Percentiles rank a stretch among this genome's conserved stretches.
Evolutionary conservation across 2,888 invertebrate genomes (phyloP).

Genomic region (Stratiomys singularior): DNA sequence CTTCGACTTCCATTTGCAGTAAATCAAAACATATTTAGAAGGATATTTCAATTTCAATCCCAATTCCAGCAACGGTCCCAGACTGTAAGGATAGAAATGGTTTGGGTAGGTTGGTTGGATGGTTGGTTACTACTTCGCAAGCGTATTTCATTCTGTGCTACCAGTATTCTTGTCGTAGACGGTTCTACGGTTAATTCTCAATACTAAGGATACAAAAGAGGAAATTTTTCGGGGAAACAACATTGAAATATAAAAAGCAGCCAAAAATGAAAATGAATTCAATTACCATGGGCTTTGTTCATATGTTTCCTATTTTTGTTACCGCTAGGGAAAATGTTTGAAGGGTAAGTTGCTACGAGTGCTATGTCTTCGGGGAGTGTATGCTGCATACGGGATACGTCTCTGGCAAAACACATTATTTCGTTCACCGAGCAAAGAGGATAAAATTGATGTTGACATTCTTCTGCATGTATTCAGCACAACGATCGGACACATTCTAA

Average conservation of each 20-base stretch:
- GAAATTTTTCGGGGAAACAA: neutral
- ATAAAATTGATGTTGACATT: no score
- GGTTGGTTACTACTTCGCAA: neutral
- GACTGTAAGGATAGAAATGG: neutral
- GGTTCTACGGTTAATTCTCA: neutral
- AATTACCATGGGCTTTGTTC: conserved; percentile 28
- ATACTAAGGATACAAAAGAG: neutral
- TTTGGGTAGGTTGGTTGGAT: neutral
- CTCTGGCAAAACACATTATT: no score
- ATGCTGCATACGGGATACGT: neutral
- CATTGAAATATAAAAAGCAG: neutral
- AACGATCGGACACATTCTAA: no score
- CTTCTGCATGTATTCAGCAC: no score
- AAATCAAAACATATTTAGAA: conserved; percentile 47
- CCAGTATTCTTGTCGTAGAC: neutral
- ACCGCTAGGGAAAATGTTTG: no score
- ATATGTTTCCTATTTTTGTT: neutral
- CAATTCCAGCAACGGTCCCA: neutral
- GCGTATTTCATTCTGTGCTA: neutral
- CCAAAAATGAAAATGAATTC: conserved; percentile 42
- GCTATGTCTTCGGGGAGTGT: neutral
- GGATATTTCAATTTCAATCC: conserved; percentile 5
- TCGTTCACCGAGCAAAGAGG: no score
- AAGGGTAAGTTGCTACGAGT: no score
- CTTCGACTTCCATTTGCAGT: conserved; percentile 44